Conservation (phyloP, 2,888 invertebrate genomes). For the Invenusta paracnida region DNA sequence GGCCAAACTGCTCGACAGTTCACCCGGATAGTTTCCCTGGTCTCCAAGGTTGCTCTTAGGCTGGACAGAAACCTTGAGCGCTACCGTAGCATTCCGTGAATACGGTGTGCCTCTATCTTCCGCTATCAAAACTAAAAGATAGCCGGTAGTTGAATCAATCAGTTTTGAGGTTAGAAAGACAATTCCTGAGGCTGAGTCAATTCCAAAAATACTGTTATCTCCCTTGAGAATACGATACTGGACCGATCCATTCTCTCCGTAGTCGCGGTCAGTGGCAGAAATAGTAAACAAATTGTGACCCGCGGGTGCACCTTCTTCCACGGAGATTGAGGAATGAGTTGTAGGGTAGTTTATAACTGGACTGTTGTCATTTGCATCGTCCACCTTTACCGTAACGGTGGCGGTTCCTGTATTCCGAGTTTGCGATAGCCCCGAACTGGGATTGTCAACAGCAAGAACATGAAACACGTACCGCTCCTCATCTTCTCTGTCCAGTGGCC, state of each 20-base stretch:
- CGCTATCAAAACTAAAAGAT: background rate
- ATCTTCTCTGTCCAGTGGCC: slow-evolving; percentile 36
- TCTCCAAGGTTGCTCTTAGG: slow-evolving; percentile 10
- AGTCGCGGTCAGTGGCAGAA: slow-evolving; percentile 33
- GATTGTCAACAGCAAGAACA: slow-evolving; percentile 27
- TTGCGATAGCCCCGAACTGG: background rate
- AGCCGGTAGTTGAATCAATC: background rate
- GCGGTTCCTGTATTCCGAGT: slow-evolving; percentile 33
- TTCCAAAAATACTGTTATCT: background rate
- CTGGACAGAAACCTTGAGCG: slow-evolving; percentile 5
- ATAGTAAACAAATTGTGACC: slow-evolving; percentile 31
- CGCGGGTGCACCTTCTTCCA: slow-evolving; percentile 30
- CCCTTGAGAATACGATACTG: slow-evolving; percentile 31
- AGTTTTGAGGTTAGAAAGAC: slow-evolving; percentile 14
- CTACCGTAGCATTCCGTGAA: slow-evolving; percentile 14
- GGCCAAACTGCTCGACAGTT: background rate
- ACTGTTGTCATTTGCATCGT: slow-evolving; percentile 37
- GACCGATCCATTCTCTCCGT: slow-evolving; percentile 38
- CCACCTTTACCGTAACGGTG: slow-evolving; percentile 30
- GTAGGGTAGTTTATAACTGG: slow-evolving; percentile 35
- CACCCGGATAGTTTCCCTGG: background rate
- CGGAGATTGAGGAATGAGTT: background rate
- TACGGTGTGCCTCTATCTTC: background rate
- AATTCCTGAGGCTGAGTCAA: background rate
- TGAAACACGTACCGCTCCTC: background rate